phyloP scores from a whole-genome alignment of 2,797 vertebrate genomes.

The Heterohyrax brucei region DNA sequence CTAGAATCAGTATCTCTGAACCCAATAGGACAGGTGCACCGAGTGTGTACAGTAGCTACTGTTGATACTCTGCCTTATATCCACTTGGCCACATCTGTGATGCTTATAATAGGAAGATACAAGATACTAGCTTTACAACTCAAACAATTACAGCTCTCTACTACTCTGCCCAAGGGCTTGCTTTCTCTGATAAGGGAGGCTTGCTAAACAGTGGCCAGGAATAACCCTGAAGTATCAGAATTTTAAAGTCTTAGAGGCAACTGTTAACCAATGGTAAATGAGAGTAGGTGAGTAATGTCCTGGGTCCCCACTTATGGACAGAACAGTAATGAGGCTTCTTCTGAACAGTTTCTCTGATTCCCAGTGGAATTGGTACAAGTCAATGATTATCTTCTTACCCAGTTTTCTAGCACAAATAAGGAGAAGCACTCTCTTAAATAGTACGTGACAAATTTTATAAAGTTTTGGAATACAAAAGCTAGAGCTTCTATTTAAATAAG shows the following conservation, averaged over 20 bases:
- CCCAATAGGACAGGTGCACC: not conserved
- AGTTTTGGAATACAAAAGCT: not conserved
- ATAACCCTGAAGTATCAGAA: not conserved
- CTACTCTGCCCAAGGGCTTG: not conserved
- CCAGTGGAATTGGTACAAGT: not conserved
- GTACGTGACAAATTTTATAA: not conserved
- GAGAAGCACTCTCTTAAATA: not conserved
- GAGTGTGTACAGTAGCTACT: no score
- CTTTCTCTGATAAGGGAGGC: not conserved
- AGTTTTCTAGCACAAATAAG: not conserved
- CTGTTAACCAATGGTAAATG: not conserved
- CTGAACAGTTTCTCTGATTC: not conserved
- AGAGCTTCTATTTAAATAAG: slow-evolving; percentile 42
- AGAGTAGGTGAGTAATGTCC: not conserved
- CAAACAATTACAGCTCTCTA: not conserved
- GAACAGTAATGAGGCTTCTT: not conserved
- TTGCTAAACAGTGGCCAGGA: not conserved
- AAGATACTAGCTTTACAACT: not conserved
- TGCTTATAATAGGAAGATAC: not conserved
- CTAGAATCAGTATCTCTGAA: not conserved
- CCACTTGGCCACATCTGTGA: not conserved
- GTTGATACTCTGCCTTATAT: no score
- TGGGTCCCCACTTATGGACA: not conserved
- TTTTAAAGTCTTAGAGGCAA: not conserved
- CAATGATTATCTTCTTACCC: not conserved